phyloP scores from a whole-genome alignment of 2,113 vertebrate species.

The Brachyhypopomus occidentalis region DNA sequence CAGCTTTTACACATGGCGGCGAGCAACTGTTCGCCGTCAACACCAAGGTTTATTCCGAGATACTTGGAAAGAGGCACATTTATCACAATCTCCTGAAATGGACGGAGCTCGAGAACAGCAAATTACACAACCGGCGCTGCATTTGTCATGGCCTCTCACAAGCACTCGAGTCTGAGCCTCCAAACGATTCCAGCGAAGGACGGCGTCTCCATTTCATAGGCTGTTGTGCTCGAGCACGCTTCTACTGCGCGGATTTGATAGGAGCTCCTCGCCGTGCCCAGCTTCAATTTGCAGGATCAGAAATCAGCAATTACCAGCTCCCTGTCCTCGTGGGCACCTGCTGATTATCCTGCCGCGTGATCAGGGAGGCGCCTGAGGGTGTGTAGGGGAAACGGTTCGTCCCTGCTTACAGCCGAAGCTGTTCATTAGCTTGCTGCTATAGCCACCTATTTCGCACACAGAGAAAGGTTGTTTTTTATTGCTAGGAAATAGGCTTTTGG shows the following conservation, averaged over 20 bases:
- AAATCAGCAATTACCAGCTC: conserved; percentile 52
- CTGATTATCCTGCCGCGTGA: conserved; percentile 28
- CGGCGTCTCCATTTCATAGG: conserved; percentile 38
- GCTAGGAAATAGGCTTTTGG: conserved; percentile 7
- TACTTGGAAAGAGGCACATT: neutral
- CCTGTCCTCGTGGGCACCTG: conserved; percentile 36
- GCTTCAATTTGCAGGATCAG: conserved; percentile 56
- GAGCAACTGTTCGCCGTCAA: neutral
- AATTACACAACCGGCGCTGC: conserved; percentile 18
- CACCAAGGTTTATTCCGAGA: neutral
- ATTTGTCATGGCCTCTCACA: conserved; percentile 31
- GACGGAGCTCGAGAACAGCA: neutral
- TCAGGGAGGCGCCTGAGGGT: conserved; percentile 28
- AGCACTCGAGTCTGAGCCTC: conserved; percentile 5
- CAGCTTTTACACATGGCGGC: neutral
- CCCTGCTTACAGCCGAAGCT: conserved; percentile 26
- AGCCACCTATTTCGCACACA: conserved; percentile 14
- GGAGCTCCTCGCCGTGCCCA: conserved; percentile 31
- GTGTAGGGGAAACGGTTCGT: conserved; percentile 24
- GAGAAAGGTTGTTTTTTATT: conserved; percentile 16
- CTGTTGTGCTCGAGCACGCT: conserved; percentile 44
- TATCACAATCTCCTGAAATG: conserved; percentile 12
- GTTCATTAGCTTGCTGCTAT: conserved; percentile 21
- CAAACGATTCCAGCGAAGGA: neutral
- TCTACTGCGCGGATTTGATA: conserved; percentile 32